Evolutionary conservation across 23 tunicate genomes (phyloP).

Genomic region (Halocynthia aurantium): DNA sequence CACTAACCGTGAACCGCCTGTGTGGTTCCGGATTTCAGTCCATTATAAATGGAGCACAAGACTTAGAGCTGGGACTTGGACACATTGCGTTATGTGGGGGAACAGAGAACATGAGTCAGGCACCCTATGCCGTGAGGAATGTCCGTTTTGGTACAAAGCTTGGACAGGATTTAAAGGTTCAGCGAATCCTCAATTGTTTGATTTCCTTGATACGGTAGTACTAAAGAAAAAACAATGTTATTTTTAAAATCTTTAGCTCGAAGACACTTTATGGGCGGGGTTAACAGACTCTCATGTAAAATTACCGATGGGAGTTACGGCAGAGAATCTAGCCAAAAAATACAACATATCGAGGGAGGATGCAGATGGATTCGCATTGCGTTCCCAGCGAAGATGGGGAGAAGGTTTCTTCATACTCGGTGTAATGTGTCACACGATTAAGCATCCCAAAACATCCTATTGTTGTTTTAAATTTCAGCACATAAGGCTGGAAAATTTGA

Average conservation of each 20-base stretch:
- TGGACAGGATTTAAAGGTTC: conserved; percentile 85
- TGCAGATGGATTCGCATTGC: conserved; percentile 69
- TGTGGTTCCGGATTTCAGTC: conserved; percentile 99
- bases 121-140: conserved; percentile 71
- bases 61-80: conserved; percentile 84
- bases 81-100: conserved; percentile 93
- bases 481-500: conserved; percentile 90
- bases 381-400: conserved; percentile 88
- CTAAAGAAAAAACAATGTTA: background rate
- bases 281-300: conserved; percentile 84
- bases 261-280: conserved; percentile 96
- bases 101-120: conserved; percentile 95
- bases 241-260: conserved; percentile 31
- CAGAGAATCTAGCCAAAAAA: conserved; percentile 90
- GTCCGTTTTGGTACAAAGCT: conserved; percentile 92
- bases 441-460: background rate
- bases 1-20: conserved; percentile 88
- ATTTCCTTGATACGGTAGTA: background rate
- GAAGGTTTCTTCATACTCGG: conserved; percentile 45
- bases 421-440: background rate
- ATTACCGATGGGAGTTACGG: conserved; percentile 99
- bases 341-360: conserved; percentile 86
- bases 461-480: conserved; percentile 34
- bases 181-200: background rate
- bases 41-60: conserved; percentile 75